phyloP scores from a whole-genome alignment of 30 jellyfish, hydroid and myxozoan species.

The Hydractinia symbiolongicarpus region DNA sequence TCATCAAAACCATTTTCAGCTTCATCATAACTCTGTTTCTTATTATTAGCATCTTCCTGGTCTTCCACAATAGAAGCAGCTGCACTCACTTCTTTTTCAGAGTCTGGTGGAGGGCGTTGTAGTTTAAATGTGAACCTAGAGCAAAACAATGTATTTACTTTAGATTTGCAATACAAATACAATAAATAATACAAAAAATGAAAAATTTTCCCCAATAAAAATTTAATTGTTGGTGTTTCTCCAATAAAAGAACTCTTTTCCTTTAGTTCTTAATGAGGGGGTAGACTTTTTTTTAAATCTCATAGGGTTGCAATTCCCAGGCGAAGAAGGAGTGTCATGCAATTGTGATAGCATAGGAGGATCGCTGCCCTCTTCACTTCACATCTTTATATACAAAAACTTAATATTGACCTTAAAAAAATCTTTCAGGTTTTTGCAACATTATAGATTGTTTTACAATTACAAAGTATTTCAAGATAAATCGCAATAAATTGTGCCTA shows the following conservation, averaged over 20 bases:
- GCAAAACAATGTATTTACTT: neutral
- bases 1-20: slow-evolving; percentile 43
- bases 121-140: slow-evolving; percentile 64
- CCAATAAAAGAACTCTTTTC: neutral
- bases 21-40: slow-evolving; percentile 20
- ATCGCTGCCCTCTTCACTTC: too few species aligned
- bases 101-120: slow-evolving; percentile 74
- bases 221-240: neutral
- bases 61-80: slow-evolving; percentile 36
- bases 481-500: too few species aligned
- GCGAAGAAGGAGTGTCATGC: too few species aligned
- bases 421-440: too few species aligned
- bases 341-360: too few species aligned
- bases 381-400: too few species aligned
- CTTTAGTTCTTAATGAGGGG: too few species aligned
- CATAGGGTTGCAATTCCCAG: too few species aligned
- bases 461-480: too few species aligned
- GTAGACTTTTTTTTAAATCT: too few species aligned
- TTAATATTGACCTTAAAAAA: too few species aligned
- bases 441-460: too few species aligned
- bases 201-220: neutral
- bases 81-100: slow-evolving; percentile 16
- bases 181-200: neutral
- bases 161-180: neutral
- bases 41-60: slow-evolving; percentile 32